A percentile compares a stretch with the other conserved stretches of the same genome.
These are phyloP conservation scores for Gadus chalcogrammus DNA, from an alignment of 2,113 vertebrate genomes.

Conservation along the genomic window DNA sequence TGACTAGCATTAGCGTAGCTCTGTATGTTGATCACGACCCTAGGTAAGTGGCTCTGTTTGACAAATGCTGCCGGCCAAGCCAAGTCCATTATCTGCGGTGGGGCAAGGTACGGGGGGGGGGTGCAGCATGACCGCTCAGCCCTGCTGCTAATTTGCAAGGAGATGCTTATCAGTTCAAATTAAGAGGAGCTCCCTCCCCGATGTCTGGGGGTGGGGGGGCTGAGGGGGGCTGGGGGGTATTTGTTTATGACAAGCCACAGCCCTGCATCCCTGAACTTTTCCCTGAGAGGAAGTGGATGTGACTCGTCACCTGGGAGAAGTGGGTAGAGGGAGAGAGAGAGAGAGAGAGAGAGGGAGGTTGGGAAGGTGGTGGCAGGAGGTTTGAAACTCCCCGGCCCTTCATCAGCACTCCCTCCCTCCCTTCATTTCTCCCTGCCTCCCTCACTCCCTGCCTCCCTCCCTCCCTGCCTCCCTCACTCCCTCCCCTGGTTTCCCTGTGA, in stretches of 20 bases:
- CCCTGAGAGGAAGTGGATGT: constrained; percentile 60
- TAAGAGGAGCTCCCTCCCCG: constrained; percentile 67
- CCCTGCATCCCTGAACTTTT: constrained; percentile 58
- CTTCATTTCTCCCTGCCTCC: too few species aligned
- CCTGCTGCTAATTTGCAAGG: constrained; percentile 70
- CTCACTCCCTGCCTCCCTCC: too few species aligned
- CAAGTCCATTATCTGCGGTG: constrained; percentile 64
- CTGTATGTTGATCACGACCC: constrained; percentile 52
- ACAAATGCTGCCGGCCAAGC: constrained; percentile 69
- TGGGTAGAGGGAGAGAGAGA: constrained; percentile 14
- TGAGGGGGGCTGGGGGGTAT: constrained; percentile 51
- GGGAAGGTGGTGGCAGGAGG: constrained; percentile 1
- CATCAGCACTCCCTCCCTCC: too few species aligned
- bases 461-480: too few species aligned
- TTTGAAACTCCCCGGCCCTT: too few species aligned
- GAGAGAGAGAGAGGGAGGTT: neutral
- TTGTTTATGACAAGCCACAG: constrained; percentile 75
- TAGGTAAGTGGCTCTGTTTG: constrained; percentile 68
- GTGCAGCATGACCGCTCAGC: constrained; percentile 61
- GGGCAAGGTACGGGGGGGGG: constrained; percentile 10
- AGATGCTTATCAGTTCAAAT: constrained; percentile 80
- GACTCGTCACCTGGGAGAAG: constrained; percentile 23
- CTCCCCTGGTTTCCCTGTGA: too few species aligned
- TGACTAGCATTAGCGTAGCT: constrained; percentile 73
- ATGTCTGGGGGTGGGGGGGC: neutral